phyloP scores from a whole-genome alignment of 2,888 invertebrate genomes.

The Dolomedes plantarius region DNA sequence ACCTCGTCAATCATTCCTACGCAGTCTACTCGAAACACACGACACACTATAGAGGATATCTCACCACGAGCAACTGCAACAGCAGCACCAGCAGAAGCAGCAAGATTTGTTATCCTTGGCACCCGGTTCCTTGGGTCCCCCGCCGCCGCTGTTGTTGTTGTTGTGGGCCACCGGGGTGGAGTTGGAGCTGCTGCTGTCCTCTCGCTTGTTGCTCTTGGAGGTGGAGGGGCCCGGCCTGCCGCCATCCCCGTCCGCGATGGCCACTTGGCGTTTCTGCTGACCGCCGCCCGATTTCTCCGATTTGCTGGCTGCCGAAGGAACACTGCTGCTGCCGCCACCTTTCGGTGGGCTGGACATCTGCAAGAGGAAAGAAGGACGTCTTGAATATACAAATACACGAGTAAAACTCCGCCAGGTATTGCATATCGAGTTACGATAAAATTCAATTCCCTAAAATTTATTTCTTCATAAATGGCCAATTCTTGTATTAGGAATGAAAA shows the following conservation, averaged over 20 bases:
- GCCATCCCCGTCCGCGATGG: constrained; percentile 39
- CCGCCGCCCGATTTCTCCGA: background rate
- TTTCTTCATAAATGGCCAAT: no score
- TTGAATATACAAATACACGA: no score
- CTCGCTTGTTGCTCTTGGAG: background rate
- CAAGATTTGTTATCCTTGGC: constrained; percentile 79
- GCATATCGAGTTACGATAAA: no score
- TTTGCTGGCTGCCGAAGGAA: constrained; percentile 15
- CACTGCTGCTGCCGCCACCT: constrained; percentile 40
- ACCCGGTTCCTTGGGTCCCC: background rate
- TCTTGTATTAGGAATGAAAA: no score
- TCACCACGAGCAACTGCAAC: constrained; percentile 84
- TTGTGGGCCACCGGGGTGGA: constrained; percentile 30
- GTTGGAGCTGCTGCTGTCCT: constrained; percentile 23
- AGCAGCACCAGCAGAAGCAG: constrained; percentile 84
- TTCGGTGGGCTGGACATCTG: constrained; percentile 67
- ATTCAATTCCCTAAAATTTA: no score
- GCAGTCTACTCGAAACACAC: no score
- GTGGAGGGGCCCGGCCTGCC: constrained; percentile 49
- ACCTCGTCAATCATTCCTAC: no score
- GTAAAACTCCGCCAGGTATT: no score
- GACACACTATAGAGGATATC: no score
- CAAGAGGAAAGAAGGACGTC: no score
- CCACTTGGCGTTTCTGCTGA: background rate
- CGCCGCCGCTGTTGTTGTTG: constrained; percentile 30